These are phyloP conservation scores for Colius striatus DNA, from an alignment of 2,113 vertebrate species.

Conservation along the genomic window DNA sequence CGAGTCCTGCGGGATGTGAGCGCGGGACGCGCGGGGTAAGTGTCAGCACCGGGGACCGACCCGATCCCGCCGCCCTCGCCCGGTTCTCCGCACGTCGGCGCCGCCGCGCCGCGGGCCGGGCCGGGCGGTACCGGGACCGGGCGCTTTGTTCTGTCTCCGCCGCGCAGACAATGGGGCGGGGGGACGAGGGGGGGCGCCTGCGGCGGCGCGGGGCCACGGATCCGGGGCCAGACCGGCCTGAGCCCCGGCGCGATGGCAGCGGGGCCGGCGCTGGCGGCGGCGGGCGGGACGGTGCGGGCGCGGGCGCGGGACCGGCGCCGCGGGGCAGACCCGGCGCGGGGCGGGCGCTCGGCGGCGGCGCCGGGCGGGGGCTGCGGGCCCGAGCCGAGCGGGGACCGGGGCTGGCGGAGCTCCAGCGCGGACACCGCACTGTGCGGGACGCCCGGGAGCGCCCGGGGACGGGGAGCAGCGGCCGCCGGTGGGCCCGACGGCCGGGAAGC, in stretches of 20 bases:
- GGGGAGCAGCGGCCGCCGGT: too few relatives aligned
- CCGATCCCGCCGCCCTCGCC: background rate
- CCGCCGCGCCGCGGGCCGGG: too few relatives aligned
- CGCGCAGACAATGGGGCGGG: background rate
- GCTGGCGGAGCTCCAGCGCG: background rate
- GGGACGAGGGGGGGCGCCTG: background rate
- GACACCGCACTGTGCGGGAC: background rate
- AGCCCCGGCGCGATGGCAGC: too few relatives aligned
- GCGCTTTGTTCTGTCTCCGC: conserved; percentile 26
- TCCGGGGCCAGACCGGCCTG: background rate
- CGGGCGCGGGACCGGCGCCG: background rate
- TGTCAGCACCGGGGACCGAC: background rate
- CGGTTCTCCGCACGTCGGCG: background rate
- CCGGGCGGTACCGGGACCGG: background rate
- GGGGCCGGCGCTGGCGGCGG: background rate
- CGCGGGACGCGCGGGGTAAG: conserved; percentile 11
- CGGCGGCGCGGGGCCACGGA: background rate
- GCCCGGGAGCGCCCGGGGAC: background rate
- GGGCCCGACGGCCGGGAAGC: too few relatives aligned
- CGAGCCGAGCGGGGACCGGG: background rate
- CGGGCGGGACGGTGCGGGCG: background rate
- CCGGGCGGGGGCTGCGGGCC: background rate
- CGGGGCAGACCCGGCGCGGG: background rate
- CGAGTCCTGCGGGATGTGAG: background rate
- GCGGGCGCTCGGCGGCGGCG: background rate